Percentiles rank a stretch among this genome's conserved stretches.
These are phyloP conservation scores for Tenthredo amoena DNA, from an alignment of 2,888 invertebrate species.

Conservation along the genomic window DNA sequence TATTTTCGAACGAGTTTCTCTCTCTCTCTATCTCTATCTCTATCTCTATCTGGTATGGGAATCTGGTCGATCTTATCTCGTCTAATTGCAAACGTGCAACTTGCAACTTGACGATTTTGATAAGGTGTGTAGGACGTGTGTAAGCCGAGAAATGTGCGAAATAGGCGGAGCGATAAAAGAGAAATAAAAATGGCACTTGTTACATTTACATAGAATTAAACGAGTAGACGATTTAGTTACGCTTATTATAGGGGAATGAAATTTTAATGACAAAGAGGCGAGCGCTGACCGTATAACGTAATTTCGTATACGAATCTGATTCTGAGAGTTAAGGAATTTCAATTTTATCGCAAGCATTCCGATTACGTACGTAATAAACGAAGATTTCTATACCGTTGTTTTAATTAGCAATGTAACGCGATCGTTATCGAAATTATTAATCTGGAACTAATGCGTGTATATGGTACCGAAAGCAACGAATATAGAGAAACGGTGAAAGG, in stretches of 20 bases:
- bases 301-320: not conserved
- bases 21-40: not conserved
- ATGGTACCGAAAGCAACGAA: not conserved
- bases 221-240: not conserved
- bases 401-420: not conserved
- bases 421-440: not conserved
- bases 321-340: not conserved
- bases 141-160: constrained; percentile 35
- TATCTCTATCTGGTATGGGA: not conserved
- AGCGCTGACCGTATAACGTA: not conserved
- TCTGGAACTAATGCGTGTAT: not conserved
- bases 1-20: constrained; percentile 3
- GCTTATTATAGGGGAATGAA: not conserved
- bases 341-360: not conserved
- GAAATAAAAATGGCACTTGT: not conserved
- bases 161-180: not conserved
- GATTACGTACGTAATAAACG: not conserved
- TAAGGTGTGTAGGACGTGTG: not conserved
- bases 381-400: not conserved
- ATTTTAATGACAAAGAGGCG: not conserved
- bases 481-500: constrained; percentile 41
- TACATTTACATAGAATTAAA: not conserved
- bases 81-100: constrained; percentile 2
- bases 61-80: not conserved
- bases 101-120: constrained; percentile 16